phyloP scores from a whole-genome alignment of 2,888 invertebrate species.

The Barypeithes pellucidus region DNA sequence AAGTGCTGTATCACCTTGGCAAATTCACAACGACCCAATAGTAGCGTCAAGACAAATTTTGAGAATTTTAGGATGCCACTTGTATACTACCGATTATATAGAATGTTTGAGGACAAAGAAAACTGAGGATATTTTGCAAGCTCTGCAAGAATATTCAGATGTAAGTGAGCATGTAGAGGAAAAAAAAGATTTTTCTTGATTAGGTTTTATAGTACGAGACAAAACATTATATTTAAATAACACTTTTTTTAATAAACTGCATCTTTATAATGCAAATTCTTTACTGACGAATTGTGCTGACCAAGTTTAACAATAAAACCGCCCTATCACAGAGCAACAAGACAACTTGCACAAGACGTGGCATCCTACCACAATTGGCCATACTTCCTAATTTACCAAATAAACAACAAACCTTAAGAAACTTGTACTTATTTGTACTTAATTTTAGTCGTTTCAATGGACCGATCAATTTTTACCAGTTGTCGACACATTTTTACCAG shows the following conservation, averaged over 20 bases:
- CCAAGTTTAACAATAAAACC: too few relatives aligned
- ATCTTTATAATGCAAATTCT: too few relatives aligned
- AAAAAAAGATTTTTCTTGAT: background rate
- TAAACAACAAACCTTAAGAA: too few relatives aligned
- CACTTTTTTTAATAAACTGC: too few relatives aligned
- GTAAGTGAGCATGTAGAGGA: conserved; percentile 63
- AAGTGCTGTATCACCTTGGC: conserved; percentile 71
- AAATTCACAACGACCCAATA: conserved; percentile 68
- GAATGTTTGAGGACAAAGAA: conserved; percentile 78
- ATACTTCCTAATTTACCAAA: too few relatives aligned
- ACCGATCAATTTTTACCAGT: conserved; percentile 77
- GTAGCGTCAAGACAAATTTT: conserved; percentile 75
- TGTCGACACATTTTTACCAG: conserved; percentile 76
- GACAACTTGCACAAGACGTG: too few relatives aligned
- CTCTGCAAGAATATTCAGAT: conserved; percentile 74
- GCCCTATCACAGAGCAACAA: too few relatives aligned
- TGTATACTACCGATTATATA: conserved; percentile 72
- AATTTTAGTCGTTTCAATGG: conserved; percentile 74
- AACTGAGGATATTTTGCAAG: conserved; percentile 75
- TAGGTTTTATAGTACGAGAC: too few relatives aligned
- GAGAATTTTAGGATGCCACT: conserved; percentile 73
- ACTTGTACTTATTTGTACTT: too few relatives aligned
- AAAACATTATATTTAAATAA: too few relatives aligned
- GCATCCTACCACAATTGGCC: too few relatives aligned
- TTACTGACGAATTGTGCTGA: too few relatives aligned